A percentile compares a stretch with the other conserved stretches of the same genome.
Conservation (phyloP, 1,140 invertebrate species). For the Zaprionus ornatus region DNA sequence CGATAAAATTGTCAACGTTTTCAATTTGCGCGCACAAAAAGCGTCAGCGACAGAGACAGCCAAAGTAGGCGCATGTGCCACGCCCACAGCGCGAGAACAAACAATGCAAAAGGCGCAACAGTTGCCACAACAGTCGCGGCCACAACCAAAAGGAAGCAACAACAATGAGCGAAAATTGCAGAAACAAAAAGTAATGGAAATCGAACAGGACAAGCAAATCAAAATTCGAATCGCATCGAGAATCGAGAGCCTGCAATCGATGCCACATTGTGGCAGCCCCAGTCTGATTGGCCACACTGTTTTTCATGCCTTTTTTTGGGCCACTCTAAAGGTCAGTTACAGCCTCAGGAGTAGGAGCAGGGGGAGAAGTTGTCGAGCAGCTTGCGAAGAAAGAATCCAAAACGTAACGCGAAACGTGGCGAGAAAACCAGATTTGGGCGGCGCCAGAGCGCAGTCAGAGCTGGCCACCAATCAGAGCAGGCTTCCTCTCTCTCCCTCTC, state of each 20-base stretch:
- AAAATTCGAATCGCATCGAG: constrained; percentile 35
- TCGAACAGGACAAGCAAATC: constrained; percentile 57
- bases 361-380: constrained; percentile 26
- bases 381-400: constrained; percentile 47
- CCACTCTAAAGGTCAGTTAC: constrained; percentile 1
- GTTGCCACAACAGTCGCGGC: constrained; percentile 35
- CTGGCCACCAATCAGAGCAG: constrained; percentile 28
- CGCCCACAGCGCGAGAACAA: constrained; percentile 6
- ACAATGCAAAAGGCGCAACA: constrained; percentile 73
- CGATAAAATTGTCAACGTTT: constrained; percentile 81
- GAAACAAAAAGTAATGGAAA: constrained; percentile 4
- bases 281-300: constrained; percentile 9
- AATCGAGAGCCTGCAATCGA: background rate
- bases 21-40: constrained; percentile 73
- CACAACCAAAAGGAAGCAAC: background rate
- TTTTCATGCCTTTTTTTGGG: background rate
- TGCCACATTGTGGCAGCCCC: constrained; percentile 1
- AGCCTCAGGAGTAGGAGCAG: background rate
- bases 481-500: constrained; percentile 6
- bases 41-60: constrained; percentile 52
- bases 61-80: background rate
- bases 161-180: constrained; percentile 2
- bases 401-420: background rate
- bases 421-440: constrained; percentile 35
- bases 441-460: background rate